These are phyloP conservation scores for Enteromius fasciolatus DNA, from an alignment of 2,797 vertebrate species.

Conservation along the genomic window DNA sequence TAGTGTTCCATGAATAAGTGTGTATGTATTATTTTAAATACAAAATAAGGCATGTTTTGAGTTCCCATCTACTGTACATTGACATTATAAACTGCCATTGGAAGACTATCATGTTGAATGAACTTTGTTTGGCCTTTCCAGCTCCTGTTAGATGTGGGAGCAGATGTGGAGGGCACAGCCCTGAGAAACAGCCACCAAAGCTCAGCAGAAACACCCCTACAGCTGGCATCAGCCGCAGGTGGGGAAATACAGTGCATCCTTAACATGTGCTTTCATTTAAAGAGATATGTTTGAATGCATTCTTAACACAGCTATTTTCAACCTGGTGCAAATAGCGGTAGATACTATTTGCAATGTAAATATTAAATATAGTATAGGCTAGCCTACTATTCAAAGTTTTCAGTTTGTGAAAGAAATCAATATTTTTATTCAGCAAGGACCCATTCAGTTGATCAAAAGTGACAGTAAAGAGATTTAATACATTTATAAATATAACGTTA, in stretches of 20 bases:
- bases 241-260: conserved; percentile 1
- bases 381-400: not conserved
- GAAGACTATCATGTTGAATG: conserved; percentile 5
- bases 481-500: not conserved
- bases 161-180: conserved; percentile 87
- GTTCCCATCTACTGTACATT: not conserved
- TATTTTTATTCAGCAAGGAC: not conserved
- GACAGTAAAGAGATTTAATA: not conserved
- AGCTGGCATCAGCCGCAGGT: conserved; percentile 93
- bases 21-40: not conserved
- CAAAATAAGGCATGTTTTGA: not conserved
- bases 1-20: not conserved
- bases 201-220: conserved; percentile 88
- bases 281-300: not conserved
- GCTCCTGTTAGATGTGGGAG: conserved; percentile 91
- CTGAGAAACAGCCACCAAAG: conserved; percentile 82
- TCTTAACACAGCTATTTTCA: not conserved
- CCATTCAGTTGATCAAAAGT: not conserved
- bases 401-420: not conserved
- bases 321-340: not conserved
- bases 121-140: conserved; percentile 61
- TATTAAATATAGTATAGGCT: not conserved
- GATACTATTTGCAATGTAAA: not conserved
- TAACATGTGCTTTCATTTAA: not conserved
- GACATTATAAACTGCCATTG: not conserved